Evolutionary conservation across 2,113 vertebrate species (phyloP), one percentile per base, ranked within the genome.

Genomic region (Oceanites oceanicus): DNA sequence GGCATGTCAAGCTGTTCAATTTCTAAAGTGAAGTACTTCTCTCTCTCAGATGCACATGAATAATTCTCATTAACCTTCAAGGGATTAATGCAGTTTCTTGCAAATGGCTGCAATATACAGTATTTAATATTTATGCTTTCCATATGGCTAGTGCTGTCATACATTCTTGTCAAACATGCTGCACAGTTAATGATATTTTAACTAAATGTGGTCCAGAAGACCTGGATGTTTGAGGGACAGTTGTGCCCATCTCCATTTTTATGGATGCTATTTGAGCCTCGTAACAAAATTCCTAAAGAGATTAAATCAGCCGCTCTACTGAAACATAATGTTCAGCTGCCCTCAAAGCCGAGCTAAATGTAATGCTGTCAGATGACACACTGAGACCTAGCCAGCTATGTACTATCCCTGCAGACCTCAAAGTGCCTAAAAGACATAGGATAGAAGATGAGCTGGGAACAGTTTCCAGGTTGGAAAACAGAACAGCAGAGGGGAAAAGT

Each of bases 1-100:
- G 96, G 77, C 95, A 90, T 91, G 94, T 97, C 96, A 97, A 97
- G 95, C 93, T 92, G 93, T 92, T 96, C 95, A 72, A 80, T 96
- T 97, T 97, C 95, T 96, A 52, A 97, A 97, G 92, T 93, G 87
- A 96, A 97, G 96, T 91, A 96, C 96, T 97, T 97, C 94, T 97
- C 92, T 97, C 94, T 94, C 93, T 97, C 94, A 96, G 97, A 97
- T 97, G 94, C 97, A 96, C 96, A 97, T 97, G 97, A 97, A 97
- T 97, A 97, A 97, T 97, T 97, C 96, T 97, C 96, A 97, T 97
- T 97, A 97, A 96, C 97, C 96, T 97, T 97, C 97, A 97, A 96
- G 95, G 95, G 94, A 97, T 97, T 97, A 97, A 97, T 97, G 94
- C 93, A 90, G 93, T 96, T 97, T 97, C 96, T 97, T 97, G 97